Evolutionary conservation across 2,113 vertebrate genomes (phyloP), one percentile per base, ranked within the genome.

Genomic region (Caranx ignobilis): DNA sequence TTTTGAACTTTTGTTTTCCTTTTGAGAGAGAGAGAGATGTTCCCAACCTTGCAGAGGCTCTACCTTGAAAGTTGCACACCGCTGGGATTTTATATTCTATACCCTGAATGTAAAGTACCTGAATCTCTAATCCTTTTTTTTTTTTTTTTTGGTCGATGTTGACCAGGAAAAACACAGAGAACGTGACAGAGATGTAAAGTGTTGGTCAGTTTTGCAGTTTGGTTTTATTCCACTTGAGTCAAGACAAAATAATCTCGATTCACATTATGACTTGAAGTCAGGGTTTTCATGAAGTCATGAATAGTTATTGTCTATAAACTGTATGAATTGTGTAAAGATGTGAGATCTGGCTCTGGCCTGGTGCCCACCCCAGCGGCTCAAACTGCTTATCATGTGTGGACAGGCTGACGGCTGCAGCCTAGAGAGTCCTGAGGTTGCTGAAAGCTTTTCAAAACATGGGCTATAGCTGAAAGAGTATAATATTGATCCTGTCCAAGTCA

Each of bases 371-470:
- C 19, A 61, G n/a, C 35, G 77, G 78, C 86, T 78, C 54, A 11
- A 39, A 52, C 61, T 61, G 16, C 54, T 76, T 73, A 77, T 79
- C 71, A 56, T 55, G 35, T 79, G 82, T 35, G 65, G 50, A 82
- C 72, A 79, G 68, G 60, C 65, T 75, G 65, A 77, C 71, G 70
- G 79, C 63, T 79, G 21, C 60, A 81, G 68, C 64, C 35, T 59
- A 34, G 62, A 75, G 7, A 62, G 63, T 75, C 71, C 62, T 63
- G 71, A 76, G 45, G 39, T 81, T 70, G 62, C 75, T 55, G 39
- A 71, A 77, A 77, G 73, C 50, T 79, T 71, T 31, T 70, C 18
- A 56, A 48, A 73, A 35, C 68, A 43, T 19, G 16, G 10, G 63
- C 13, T 37, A 26, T 26, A 16, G 41, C 45, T 65, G 56, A 77